Percentiles rank a stretch among this genome's conserved stretches.
Evolutionary conservation across 2,797 vertebrate genomes (phyloP).

Genomic region (Periophthalmus magnuspinnatus): DNA sequence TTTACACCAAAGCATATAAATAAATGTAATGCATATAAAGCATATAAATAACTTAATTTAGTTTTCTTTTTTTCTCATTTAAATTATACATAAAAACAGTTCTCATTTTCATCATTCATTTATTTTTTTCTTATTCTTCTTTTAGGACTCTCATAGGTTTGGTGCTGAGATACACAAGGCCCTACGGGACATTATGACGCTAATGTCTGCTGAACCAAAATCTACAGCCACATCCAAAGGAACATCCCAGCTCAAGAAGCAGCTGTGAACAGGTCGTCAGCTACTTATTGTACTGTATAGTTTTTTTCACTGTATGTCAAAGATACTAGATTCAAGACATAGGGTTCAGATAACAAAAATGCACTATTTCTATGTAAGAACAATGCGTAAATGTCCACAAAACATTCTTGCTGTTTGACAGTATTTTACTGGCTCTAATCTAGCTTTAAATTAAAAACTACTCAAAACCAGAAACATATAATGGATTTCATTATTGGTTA

Average conservation of each 20-base stretch:
- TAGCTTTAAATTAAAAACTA: no score
- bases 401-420: neutral
- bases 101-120: no score
- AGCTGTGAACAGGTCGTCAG: constrained; percentile 19
- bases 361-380: neutral
- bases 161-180: constrained; percentile 80
- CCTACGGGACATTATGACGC: constrained; percentile 75
- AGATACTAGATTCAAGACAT: neutral
- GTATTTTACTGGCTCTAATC: neutral
- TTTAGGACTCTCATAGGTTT: constrained; percentile 79
- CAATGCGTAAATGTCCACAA: neutral
- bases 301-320: neutral
- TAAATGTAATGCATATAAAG: neutral
- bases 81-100: neutral
- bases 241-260: constrained; percentile 45
- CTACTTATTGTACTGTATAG: neutral
- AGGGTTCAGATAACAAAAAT: neutral
- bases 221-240: constrained; percentile 19
- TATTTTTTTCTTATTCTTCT: neutral
- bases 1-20: neutral
- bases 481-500: no score
- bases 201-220: constrained; percentile 70
- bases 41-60: no score
- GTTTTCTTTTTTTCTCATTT: constrained; percentile 9
- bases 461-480: neutral